Conservation (phyloP, 1,140 invertebrate genomes). For the Drosophila lowei region DNA sequence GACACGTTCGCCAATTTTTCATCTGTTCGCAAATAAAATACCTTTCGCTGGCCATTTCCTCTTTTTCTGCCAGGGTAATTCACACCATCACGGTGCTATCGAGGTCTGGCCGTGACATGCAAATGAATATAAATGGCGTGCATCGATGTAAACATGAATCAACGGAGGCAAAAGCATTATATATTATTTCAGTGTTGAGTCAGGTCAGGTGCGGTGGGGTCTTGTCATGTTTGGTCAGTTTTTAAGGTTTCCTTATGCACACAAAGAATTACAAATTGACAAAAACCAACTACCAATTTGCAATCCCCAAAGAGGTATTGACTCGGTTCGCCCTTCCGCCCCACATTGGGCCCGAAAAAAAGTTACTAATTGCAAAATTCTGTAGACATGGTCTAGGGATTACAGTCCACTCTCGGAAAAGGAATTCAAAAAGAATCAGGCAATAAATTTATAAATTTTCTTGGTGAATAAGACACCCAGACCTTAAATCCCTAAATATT, state of each 20-base stretch:
- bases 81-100: conserved; percentile 35
- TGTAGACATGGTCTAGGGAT: conserved; percentile 6
- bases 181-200: conserved; percentile 34
- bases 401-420: too few relatives aligned
- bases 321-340: conserved; percentile 22
- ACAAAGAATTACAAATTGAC: conserved; percentile 33
- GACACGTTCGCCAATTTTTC: conserved; percentile 14
- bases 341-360: background rate
- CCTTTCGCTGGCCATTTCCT: conserved; percentile 21
- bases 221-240: background rate
- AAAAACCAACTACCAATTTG: conserved; percentile 33
- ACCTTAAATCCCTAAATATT: too few relatives aligned
- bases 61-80: conserved; percentile 38
- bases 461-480: too few relatives aligned
- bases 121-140: conserved; percentile 63
- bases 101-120: conserved; percentile 54
- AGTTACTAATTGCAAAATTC: conserved; percentile 46
- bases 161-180: conserved; percentile 1
- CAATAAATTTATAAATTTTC: too few relatives aligned
- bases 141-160: conserved; percentile 13
- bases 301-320: background rate
- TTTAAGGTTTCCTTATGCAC: background rate
- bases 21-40: conserved; percentile 3
- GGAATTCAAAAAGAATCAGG: too few relatives aligned
- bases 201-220: conserved; percentile 48